These are phyloP conservation scores for Rhabdornis inornatus DNA, from an alignment of 2,113 vertebrate species.

Conservation along the genomic window DNA sequence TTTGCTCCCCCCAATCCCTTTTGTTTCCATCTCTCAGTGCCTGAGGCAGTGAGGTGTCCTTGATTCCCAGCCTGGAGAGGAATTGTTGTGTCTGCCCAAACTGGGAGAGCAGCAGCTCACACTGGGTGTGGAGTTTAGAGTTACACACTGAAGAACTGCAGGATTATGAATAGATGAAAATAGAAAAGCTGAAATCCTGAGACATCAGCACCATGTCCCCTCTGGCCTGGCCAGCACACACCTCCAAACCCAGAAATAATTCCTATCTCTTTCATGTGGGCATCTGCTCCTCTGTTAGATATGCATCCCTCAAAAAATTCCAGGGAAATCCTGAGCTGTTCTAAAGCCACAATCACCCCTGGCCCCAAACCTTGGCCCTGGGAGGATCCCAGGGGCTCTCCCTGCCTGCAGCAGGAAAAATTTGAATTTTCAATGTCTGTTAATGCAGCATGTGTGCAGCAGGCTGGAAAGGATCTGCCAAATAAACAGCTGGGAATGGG, in stretches of 20 bases:
- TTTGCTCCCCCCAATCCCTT: background rate
- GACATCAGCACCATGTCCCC: background rate
- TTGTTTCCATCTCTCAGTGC: background rate
- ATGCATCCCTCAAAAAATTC: background rate
- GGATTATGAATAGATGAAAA: background rate
- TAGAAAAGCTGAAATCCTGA: background rate
- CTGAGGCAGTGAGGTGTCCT: background rate
- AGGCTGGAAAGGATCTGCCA: background rate
- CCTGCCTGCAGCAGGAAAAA: background rate
- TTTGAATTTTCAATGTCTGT: background rate
- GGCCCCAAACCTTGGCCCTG: background rate
- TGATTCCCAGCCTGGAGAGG: background rate
- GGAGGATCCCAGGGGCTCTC: background rate
- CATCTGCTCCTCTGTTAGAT: background rate
- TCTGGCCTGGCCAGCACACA: background rate
- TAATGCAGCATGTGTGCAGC: constrained; percentile 32
- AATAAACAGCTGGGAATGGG: constrained; percentile 27
- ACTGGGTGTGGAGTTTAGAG: too few relatives aligned
- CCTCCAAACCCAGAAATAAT: background rate
- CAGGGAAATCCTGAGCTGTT: background rate
- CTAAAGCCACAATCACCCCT: background rate
- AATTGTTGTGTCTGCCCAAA: background rate
- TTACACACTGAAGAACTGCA: background rate
- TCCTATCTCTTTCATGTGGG: background rate
- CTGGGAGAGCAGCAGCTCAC: background rate